Base-by-base conservation (phyloP, 2,888 invertebrate species). In the Anarsia innoxiella region DNA sequence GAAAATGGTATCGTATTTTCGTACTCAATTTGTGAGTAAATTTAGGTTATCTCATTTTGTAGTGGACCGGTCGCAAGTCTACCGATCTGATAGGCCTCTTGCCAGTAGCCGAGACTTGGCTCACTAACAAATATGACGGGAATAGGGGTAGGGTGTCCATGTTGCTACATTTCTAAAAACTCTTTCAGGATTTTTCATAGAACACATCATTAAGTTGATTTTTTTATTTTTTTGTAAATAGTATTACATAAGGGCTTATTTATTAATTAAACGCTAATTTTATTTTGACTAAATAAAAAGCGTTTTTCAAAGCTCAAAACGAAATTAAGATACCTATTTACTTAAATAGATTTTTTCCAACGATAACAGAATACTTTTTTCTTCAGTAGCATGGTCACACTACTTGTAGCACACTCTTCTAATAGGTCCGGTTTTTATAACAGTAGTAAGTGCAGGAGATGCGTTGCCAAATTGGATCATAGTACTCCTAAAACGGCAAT, bases 21-120 rank as follows among this genome's bases (percentile, higher is more conserved):
- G 68, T 59, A 57, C 42, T 56, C 66, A 62, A 66, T 66, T 66
- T 59, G 60, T 48, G 49, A 45, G 49, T 49, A 59, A 64, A 76
- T 68, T 56, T 73, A 61, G 75, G 78, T 70, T 77, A 78, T 71
- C 71, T 57, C 54, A 50, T 45, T 59, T 58, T 48, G 54, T 68
- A 64, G 60, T 58, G 51, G 56, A 41, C 39, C 44, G 45, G 48
- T 35, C 40, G 42, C n/a, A n/a, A n/a, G n/a, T n/a, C 23, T 31
- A 11, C 27, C 40, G 58, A 79, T 78, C 79, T 58, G 80, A 80
- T 80, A 79, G 69, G 70, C 59, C 49, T 46, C 51, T 60, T 73
- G 79, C 79, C 79, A 77, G 75, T 53, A 55, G 59, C 58, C 55
- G 48, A 41, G 56, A 66, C 66, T 75, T 76, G 76, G 70, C 77